A percentile compares a stretch with the other conserved stretches of the same genome.
Conservation (phyloP, 2,113 vertebrate genomes). For the Rhinichthys klamathensis region DNA sequence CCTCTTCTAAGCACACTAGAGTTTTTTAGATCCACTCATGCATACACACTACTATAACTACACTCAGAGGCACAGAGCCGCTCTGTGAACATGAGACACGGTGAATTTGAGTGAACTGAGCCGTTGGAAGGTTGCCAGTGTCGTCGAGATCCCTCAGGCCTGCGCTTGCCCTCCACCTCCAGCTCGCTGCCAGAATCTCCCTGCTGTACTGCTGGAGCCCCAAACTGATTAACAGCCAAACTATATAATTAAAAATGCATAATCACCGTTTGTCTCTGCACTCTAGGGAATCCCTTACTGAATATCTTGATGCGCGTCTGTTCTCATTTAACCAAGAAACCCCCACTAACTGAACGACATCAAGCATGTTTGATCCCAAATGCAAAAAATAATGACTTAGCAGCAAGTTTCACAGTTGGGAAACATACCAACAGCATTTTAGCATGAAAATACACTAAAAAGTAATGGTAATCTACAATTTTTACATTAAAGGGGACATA, state of each 20-base stretch:
- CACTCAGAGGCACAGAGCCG: not conserved
- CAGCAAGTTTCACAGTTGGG: no score
- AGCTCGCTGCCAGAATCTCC: not conserved
- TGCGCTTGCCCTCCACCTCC: slow-evolving; percentile 16
- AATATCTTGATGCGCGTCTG: slow-evolving; percentile 6
- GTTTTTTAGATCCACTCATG: slow-evolving; percentile 4
- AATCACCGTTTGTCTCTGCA: slow-evolving; percentile 7
- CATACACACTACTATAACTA: not conserved
- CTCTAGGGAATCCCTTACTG: not conserved
- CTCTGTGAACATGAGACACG: not conserved
- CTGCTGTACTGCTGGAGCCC: slow-evolving; percentile 26
- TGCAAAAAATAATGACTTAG: not conserved
- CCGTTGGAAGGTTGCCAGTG: slow-evolving; percentile 25
- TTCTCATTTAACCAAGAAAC: not conserved
- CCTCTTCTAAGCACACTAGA: not conserved
- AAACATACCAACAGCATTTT: no score
- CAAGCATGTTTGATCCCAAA: slow-evolving; percentile 12
- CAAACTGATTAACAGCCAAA: slow-evolving; percentile 11
- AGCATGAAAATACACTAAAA: no score
- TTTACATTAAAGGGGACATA: no score
- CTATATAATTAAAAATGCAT: slow-evolving; percentile 33
- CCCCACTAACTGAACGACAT: not conserved
- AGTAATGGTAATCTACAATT: no score
- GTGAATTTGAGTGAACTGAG: not conserved
- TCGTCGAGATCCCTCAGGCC: slow-evolving; percentile 1